Evolutionary conservation across 2,113 vertebrate species (phyloP).

Genomic region (Atherinomorus stipes): DNA sequence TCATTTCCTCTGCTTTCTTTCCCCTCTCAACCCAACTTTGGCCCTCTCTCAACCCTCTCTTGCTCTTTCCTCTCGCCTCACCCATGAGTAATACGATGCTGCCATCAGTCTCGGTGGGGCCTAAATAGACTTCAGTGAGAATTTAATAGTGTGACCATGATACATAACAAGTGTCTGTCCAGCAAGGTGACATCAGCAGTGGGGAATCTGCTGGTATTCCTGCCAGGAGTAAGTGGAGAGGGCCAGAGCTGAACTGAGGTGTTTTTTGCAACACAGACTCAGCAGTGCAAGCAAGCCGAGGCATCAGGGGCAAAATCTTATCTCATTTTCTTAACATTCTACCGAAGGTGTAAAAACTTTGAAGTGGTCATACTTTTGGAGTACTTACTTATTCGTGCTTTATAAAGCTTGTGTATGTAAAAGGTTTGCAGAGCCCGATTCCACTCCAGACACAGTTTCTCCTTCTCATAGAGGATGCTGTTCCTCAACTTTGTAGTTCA

Average conservation of each 20-base stretch:
- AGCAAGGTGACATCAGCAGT: conserved; percentile 81
- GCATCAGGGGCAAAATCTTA: background rate
- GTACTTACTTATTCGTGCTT: no score
- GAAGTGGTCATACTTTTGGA: no score
- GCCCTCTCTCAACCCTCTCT: no score
- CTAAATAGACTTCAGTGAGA: conserved; percentile 84
- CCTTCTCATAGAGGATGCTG: no score
- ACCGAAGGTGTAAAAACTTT: no score
- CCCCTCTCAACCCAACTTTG: conserved; percentile 1
- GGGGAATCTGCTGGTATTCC: conserved; percentile 82
- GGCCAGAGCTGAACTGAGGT: conserved; percentile 45
- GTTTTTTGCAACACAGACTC: conserved; percentile 48
- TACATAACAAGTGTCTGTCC: conserved; percentile 85
- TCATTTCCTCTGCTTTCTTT: background rate
- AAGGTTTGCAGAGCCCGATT: no score
- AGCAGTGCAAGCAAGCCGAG: conserved; percentile 16
- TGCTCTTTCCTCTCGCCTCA: conserved; percentile 64
- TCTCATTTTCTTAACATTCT: no score
- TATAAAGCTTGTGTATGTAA: no score
- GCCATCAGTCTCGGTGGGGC: conserved; percentile 72
- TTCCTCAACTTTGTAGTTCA: no score
- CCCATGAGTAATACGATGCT: conserved; percentile 74
- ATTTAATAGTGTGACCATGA: conserved; percentile 86
- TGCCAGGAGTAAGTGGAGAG: conserved; percentile 49
- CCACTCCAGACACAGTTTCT: no score